Base-by-base conservation (phyloP, 2,113 vertebrate genomes). In the Sitta europaea region DNA sequence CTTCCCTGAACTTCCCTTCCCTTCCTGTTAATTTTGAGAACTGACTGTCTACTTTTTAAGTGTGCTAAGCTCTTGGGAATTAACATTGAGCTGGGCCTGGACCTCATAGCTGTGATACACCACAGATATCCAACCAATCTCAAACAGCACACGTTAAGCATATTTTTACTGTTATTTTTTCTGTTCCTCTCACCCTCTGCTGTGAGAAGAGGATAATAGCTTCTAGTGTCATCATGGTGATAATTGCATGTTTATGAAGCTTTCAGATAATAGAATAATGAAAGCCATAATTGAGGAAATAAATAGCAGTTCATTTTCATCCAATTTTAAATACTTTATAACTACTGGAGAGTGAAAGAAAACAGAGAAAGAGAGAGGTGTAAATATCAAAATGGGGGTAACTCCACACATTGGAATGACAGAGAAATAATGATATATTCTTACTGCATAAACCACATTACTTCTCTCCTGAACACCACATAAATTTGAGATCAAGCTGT, bases 241-340 rank as follows among this genome's bases (percentile, higher is more conserved):
- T 92, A 92, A 92, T 35, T 81, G 10, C 29, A 47, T 67, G 33
- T 84, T 94, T 89, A 76, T 77, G 36, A 81, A 86, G n/a, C 12
- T 84, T 91, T 77, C 65, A 67, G 59, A 66, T 81, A 91, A 88
- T 70, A 84, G 19, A 89, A 91, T 92, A 91, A 84, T 71, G 79
- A 86, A 89, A 91, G 38, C 38, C 16, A 35, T 54, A 86, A 58
- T 77, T 81, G 55, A 63, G 38, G 55, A 84, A 94, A 94, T 63
- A 74, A 91, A 84, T 71, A 89, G 58, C 29, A 25, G 21, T 38
- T 92, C 16, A 55, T 95, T 92, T 94, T 74, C 6, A 59, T 58
- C 24, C 62, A 35, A n/a, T 77, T 89, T 89, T 89, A 89, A 58
- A 63, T 89, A 63, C 43, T 63, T 22, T 48, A 17, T 63, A 80